Base-by-base conservation (phyloP, 2,888 invertebrate genomes). In the Troides oblongomaculatus region DNA sequence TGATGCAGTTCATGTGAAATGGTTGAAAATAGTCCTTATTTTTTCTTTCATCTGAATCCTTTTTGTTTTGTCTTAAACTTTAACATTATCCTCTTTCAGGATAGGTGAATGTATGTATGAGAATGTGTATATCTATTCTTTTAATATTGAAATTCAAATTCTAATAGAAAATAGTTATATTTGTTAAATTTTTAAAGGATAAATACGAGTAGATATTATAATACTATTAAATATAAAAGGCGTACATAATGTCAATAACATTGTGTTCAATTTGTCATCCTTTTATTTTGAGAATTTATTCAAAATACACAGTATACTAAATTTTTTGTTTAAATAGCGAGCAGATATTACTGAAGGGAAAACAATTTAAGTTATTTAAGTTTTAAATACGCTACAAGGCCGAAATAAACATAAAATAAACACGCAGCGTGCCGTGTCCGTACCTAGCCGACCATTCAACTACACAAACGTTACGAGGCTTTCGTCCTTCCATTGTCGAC, bases 401-500 rank as follows among this genome's bases (percentile, higher is more conserved):
- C 23, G 18, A 50, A 43, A 46, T 62, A 50, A 46, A 8, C 25
- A 43, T 23, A 62, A 14, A 39, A 62, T 23, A 62, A 50, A 62
- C 46, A 46, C 39, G 39, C 8, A 23, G 43, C 43, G 21, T 23
- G 25, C 25, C 39, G 62, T 1, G 23, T 50, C 17, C 18, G 3
- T 25, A 36, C 36, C 36, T 23, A 50, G 23, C 14, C 46, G 23
- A 6, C 21, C 46, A 62, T 62, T 43, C 46, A 25, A 46, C 14
- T 62, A 14, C 50, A 50, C 46, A 62, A 62, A 60, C 60, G 30
- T 60, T 60, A 60, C 60, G 60, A 62, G 21, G 21, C 25, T 25
- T 46, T 23, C 23, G 62, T 62, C 62, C 62, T 62, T 62, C 62
- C 46, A 46, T 62, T 62, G 62, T 23, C 62, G 46, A 62, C 62